These are phyloP conservation scores for Xylophagus ater DNA, from an alignment of 2,888 invertebrate genomes.

Conservation along the genomic window DNA sequence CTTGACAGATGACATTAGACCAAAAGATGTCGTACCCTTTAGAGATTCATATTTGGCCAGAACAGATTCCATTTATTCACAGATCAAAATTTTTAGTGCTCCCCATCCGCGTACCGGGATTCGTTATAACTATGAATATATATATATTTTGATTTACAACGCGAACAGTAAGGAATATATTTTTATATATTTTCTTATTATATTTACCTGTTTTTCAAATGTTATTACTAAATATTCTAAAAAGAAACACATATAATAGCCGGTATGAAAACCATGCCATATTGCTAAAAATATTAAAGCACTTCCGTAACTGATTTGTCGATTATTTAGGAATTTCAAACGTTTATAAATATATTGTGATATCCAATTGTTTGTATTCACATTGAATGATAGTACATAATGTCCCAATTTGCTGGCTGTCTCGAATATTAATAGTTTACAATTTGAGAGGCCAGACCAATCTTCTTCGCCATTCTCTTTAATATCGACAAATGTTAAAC, in stretches of 20 bases:
- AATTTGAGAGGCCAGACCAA: slow-evolving; percentile 91
- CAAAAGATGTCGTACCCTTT: no score
- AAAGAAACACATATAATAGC: slow-evolving; percentile 87
- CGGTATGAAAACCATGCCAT: slow-evolving; percentile 93
- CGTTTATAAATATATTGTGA: slow-evolving; percentile 90
- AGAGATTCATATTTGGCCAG: no score
- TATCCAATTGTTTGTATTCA: slow-evolving; percentile 92
- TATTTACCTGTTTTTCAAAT: slow-evolving; percentile 69
- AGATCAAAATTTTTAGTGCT: not conserved
- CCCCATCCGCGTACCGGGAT: no score
- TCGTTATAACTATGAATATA: no score
- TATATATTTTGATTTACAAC: no score
- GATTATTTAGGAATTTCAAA: slow-evolving; percentile 78
- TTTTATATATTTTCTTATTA: slow-evolving; percentile 1
- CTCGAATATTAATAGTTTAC: slow-evolving; percentile 72
- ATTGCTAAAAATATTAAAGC: slow-evolving; percentile 81
- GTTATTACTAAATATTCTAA: slow-evolving; percentile 82
- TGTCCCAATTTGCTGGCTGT: slow-evolving; percentile 73
- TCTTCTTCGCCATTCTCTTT: slow-evolving; percentile 59
- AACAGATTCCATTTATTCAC: no score
- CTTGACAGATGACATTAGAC: no score
- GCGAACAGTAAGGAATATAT: not conserved
- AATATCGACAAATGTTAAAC: slow-evolving; percentile 52
- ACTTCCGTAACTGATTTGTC: slow-evolving; percentile 65
- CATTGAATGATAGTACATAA: slow-evolving; percentile 86